Base-by-base conservation (phyloP, 2,113 vertebrate genomes). In the Phylloscopus trochiloides region DNA sequence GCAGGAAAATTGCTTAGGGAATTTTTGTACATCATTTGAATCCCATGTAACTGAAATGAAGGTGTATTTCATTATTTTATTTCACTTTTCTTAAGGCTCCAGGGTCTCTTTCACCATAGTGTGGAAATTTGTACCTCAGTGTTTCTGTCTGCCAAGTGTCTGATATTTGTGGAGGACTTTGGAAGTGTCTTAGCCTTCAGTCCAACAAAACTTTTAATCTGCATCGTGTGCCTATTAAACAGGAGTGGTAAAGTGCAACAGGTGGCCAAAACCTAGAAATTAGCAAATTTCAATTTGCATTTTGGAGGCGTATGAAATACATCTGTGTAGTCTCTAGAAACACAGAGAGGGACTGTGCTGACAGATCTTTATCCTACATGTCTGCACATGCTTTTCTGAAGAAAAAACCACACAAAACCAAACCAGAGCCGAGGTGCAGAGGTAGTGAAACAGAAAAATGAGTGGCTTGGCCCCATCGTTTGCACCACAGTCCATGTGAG, bases 1-100 rank as follows among this genome's bases (percentile, higher is more conserved):
- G 78, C 63, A 71, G 78, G 82, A 93, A 96, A 93, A 94, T 88
- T 96, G 90, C 90, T 95, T 45, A 88, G 94, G 94, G 94, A 97
- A 77, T 95, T 97, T 76, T 82, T 47, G 55, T 55, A 83, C 88
- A 77, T 92, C 31, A 15, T 88, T 59, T 83, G 78, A 94, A 90
- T 96, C 87, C 92, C 2, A 0, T 83, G 93, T 59, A 95, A 95
- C 70, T 76, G 62, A 88, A 92, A 91, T 32, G 10, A 71, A 95
- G 61, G 61, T 88, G 28, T 58, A 5, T 87, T 94, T 91, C 62
- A 45, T 96, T 79, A 29, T 90, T 92, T 89, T 86, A 10, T 80
- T 91, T 45, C 51, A 24, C 63, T 32, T 79, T 62, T 47, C 65
- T 89, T 87, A 82, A 79, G 67, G 58, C 91, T 94, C 51, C 18